A percentile compares a stretch with the other conserved stretches of the same genome.
phyloP scores from a whole-genome alignment of 2,797 vertebrate species.

The Gallinago nigripennis region DNA sequence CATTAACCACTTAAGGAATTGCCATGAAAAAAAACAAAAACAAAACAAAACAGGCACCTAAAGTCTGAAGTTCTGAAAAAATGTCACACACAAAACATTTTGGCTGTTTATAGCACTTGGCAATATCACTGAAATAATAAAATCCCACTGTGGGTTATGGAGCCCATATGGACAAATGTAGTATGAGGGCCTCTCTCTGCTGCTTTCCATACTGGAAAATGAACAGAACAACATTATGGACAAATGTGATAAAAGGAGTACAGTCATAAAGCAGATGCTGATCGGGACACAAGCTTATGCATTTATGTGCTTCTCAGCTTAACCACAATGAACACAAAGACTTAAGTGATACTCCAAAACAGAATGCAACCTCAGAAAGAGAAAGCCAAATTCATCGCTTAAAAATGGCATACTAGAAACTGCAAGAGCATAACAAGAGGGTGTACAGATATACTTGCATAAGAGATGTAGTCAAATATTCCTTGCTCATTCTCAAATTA shows the following conservation, averaged over 20 bases:
- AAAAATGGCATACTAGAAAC: neutral
- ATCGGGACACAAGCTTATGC: neutral
- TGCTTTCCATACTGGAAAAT: neutral
- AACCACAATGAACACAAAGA: neutral
- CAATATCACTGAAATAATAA: neutral
- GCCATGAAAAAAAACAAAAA: neutral
- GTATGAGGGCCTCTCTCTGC: neutral
- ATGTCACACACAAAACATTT: neutral
- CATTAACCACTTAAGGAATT: neutral
- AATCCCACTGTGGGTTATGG: neutral
- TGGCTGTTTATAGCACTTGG: neutral
- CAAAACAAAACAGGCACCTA: neutral
- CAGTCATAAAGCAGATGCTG: neutral
- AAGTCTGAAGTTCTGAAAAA: neutral
- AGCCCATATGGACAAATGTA: neutral
- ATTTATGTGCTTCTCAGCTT: neutral
- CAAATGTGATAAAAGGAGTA: neutral
- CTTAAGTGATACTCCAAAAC: neutral
- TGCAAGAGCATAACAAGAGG: neutral
- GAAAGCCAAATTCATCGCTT: neutral
- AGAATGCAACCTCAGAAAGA: neutral
- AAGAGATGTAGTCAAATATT: neutral
- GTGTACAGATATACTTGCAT: neutral
- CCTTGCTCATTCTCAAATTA: neutral
- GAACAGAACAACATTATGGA: neutral